Evolutionary conservation across 2,113 vertebrate genomes (phyloP).

Genomic region (Anguilla japonica): DNA sequence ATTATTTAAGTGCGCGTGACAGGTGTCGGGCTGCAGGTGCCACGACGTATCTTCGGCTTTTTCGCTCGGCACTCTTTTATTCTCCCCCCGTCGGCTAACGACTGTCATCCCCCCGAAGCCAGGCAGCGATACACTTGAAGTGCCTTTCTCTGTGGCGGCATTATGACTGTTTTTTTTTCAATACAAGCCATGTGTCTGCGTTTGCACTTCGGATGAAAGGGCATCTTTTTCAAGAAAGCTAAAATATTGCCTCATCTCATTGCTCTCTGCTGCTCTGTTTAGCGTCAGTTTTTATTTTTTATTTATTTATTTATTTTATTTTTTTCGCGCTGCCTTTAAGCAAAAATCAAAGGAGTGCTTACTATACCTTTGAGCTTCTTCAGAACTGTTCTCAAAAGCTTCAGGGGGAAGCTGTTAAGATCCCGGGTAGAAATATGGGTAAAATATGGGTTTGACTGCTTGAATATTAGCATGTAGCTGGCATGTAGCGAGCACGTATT

Average conservation of each 20-base stretch:
- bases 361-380: background rate
- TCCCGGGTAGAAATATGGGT: background rate
- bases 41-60: constrained; percentile 29
- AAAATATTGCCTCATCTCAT: constrained; percentile 2
- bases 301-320: background rate
- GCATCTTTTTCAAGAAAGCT: background rate
- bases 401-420: background rate
- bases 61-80: constrained; percentile 1
- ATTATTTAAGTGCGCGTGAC: constrained; percentile 48
- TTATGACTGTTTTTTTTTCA: background rate
- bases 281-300: background rate
- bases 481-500: too few species aligned
- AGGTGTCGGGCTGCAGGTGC: constrained; percentile 45
- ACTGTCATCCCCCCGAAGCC: constrained; percentile 13
- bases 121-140: background rate
- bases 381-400: background rate
- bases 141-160: background rate
- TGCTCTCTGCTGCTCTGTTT: background rate
- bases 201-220: constrained; percentile 12
- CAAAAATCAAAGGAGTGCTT: background rate
- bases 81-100: constrained; percentile 3
- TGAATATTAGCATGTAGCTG: background rate
- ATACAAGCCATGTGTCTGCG: background rate
- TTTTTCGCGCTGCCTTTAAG: background rate
- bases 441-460: background rate